Base-by-base conservation (phyloP, 2,888 invertebrate genomes). In the Agapostemon virescens region DNA sequence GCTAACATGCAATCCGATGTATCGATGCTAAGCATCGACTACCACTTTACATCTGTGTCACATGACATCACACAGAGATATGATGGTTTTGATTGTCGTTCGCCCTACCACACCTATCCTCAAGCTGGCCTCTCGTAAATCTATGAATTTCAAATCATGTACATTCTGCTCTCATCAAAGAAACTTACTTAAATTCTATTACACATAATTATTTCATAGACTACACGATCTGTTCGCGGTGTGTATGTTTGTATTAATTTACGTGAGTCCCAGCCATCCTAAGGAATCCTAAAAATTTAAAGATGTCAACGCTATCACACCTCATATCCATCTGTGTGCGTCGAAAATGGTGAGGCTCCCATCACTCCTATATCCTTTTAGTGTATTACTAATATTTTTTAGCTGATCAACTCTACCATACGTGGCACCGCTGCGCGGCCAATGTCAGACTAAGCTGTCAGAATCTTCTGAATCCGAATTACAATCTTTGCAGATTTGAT, bases 261-360 rank as follows among this genome's bases (percentile, higher is more conserved):
- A 88, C 88, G 85, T 79, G 88, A 89, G 89, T 86, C 83, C 82
- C 79, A 88, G 89, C 88, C 86, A 69, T 85, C 89, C 89, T 85
- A 61, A 82, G 72, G 81, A 79, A 77, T 80, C 85, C 80, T 73
- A 83, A 81, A 79, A 87, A 87, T 82, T 82, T 90, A 89, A 88
- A 91, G 90, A 91, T 92, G 90, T 92, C 92, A 92, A 91, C 90
- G 90, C 91, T 91, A 88, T 92, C 92, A 92, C 90, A 90, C 92
- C 92, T 92, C 92, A 89, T 91, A 90, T 89, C 89, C 92, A 90
- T 91, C 91, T 92, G 91, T 92, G 90, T 92, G 90, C 91, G 90
- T 90, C 90, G 89, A 89, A 92, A 92, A 92, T 92, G 92, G 92
- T 92, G 92, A 92, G 92, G 90, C 89, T 91, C 92, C 90, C 90